phyloP scores from a whole-genome alignment of 2,113 vertebrate species.

The Eurystomus gularis region DNA sequence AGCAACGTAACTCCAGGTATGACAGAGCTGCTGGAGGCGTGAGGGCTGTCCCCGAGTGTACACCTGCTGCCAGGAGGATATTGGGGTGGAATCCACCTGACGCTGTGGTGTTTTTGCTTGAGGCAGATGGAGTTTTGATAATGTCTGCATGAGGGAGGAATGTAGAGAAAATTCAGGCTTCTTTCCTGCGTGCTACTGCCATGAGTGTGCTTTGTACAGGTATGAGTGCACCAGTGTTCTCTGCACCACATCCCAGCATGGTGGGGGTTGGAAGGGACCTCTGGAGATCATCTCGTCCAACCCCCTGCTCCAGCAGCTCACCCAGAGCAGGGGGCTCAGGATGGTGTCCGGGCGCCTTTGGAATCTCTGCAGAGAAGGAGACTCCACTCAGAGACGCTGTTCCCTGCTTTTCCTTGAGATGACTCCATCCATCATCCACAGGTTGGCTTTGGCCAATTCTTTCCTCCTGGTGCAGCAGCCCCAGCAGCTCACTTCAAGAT shows the following conservation, averaged over 20 bases:
- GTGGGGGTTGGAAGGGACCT: neutral
- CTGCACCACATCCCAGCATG: neutral
- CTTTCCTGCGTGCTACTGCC: neutral
- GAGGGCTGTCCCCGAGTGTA: neutral
- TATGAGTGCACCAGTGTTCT: neutral
- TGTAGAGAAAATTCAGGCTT: neutral
- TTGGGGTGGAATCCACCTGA: neutral
- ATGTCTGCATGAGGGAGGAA: neutral
- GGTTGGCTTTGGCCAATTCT: neutral
- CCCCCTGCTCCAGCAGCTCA: neutral
- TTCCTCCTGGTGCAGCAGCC: neutral
- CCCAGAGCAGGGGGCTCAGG: neutral
- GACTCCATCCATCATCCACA: fast-evolving
- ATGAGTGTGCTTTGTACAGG: fast-evolving
- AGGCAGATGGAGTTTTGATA: neutral
- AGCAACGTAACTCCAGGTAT: fast-evolving
- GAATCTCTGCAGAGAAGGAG: neutral
- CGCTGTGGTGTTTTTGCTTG: neutral
- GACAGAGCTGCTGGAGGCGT: neutral
- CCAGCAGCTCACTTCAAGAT: neutral
- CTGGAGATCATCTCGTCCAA: neutral
- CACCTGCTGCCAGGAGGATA: neutral
- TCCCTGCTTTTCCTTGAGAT: neutral
- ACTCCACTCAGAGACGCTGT: neutral
- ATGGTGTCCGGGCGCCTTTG: neutral